Evolutionary conservation across 2,113 vertebrate genomes (phyloP), one percentile per base, ranked within the genome.

Genomic region (Acanthochromis polyacanthus): DNA sequence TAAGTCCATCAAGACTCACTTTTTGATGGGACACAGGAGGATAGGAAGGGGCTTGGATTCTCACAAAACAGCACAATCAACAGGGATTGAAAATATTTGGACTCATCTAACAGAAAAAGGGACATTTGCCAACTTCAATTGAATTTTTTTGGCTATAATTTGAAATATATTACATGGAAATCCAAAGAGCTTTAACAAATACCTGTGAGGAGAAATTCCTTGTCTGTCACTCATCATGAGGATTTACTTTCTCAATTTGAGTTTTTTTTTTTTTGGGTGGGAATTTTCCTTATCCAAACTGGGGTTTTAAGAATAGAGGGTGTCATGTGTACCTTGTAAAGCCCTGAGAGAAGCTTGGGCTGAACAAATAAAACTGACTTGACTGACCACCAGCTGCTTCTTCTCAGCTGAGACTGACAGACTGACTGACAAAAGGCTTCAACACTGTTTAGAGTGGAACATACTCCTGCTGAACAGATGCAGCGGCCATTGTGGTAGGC

Each of bases 321-420:
- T 46, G 43, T 14, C 23, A 19, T 40, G 3, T 20, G 12, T 30
- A 45, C 25, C 69, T 38, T 16, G 7, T 9, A 28, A 61, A 80
- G 22, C 22, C 4, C 10, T 25, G 25, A 48, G 15, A 70, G n/a
- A 70, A 48, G 10, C n/a, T 15, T 20, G 3, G 10, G 23, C 10
- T 19, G 15, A 22, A 65, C 12, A 38, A 71, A 63, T 25, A 16
- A 48, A 53, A 53, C 20, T 6, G n/a, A 36, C 38, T 36, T 20
- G 22, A 55, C 15, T 30, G 52, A 65, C 61, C 7, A 22, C 48
- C 30, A 52, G 53, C 32, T 40, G 59, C n/a, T 12, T 51, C 53
- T 6, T 59, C 23, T 72, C 68, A 72, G 4, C 59, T 51, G 50
- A 50, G 25, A 63, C 38, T 36, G 32, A 36, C 32, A 50, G 25